Percentiles rank a stretch among this genome's conserved stretches.
These are phyloP conservation scores for Muscicapa striata DNA, from an alignment of 2,797 vertebrate genomes.

Conservation along the genomic window DNA sequence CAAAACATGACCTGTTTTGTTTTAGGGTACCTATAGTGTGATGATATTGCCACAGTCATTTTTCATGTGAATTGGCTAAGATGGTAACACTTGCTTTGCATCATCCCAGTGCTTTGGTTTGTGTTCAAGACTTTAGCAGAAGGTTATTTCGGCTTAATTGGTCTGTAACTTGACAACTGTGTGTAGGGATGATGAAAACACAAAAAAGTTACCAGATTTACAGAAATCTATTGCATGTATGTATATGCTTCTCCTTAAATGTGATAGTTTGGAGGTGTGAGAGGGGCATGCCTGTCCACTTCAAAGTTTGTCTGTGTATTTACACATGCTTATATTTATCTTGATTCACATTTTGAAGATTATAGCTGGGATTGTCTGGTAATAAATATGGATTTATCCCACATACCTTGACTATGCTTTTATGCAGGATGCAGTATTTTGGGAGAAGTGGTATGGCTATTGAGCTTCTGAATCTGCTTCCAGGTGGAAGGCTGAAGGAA, in stretches of 20 bases:
- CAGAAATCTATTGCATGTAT: background rate
- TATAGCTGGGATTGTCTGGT: background rate
- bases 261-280: background rate
- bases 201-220: background rate
- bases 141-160: conserved; percentile 14
- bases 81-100: conserved; percentile 56
- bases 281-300: background rate
- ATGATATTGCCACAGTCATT: conserved; percentile 68
- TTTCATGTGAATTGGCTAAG: conserved; percentile 54
- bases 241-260: background rate
- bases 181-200: background rate
- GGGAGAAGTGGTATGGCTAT: background rate
- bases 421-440: conserved; percentile 6
- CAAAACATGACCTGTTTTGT: conserved; percentile 76
- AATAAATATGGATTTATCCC: background rate
- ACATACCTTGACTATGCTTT: background rate
- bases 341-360: background rate
- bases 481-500: background rate
- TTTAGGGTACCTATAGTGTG: conserved; percentile 53
- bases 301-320: background rate
- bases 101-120: conserved; percentile 33
- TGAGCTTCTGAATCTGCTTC: background rate
- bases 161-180: background rate
- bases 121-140: conserved; percentile 32
- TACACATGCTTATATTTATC: background rate